Percentiles rank a stretch among this genome's conserved stretches.
These are phyloP conservation scores for Emydocephalus ijimae DNA, from an alignment of 2,113 vertebrate genomes.

Conservation along the genomic window DNA sequence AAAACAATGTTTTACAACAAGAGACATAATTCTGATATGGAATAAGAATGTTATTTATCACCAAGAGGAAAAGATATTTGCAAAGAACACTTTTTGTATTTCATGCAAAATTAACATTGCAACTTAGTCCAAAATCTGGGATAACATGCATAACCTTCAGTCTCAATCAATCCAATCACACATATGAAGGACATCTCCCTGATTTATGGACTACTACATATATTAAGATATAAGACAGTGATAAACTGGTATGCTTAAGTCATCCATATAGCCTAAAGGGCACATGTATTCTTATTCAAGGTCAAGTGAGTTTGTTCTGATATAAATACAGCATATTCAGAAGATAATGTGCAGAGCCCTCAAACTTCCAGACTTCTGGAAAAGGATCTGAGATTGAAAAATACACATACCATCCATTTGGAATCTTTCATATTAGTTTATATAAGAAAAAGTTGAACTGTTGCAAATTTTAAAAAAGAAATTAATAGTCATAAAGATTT, in stretches of 20 bases:
- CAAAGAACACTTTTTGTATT: neutral
- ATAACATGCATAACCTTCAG: neutral
- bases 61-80: neutral
- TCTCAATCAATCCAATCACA: constrained; percentile 1
- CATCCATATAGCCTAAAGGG: constrained; percentile 23
- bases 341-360: neutral
- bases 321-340: constrained; percentile 16
- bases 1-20: neutral
- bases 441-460: constrained; percentile 6
- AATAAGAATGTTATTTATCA: neutral
- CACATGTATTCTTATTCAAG: constrained; percentile 37
- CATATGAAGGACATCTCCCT: constrained; percentile 6
- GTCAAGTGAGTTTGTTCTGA: constrained; percentile 16
- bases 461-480: neutral
- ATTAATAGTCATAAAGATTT: neutral
- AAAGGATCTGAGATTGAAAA: neutral
- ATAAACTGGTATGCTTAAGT: neutral
- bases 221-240: constrained; percentile 1
- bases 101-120: neutral
- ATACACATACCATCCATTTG: neutral
- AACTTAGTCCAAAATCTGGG: neutral
- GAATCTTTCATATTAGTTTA: neutral
- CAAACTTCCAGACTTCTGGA: neutral
- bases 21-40: neutral
- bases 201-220: neutral